Evolutionary conservation across 1,140 invertebrate genomes (phyloP).

Genomic region (Drosophila subpulchrella): DNA sequence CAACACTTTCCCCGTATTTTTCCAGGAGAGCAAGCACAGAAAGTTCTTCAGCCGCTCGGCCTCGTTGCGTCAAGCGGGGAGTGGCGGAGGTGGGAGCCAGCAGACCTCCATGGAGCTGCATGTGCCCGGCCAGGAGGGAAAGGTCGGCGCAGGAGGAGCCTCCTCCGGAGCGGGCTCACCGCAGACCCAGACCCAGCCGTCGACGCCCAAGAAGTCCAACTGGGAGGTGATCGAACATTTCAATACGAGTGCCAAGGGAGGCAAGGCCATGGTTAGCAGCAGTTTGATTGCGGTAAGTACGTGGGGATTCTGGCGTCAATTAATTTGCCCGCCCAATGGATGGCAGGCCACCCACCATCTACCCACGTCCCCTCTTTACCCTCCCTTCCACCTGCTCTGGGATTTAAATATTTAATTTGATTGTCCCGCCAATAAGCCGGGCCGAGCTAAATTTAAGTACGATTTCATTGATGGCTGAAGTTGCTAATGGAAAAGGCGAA

Average conservation of each 20-base stretch:
- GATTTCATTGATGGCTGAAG: constrained; percentile 45
- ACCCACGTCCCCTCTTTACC: too few species aligned
- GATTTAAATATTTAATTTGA: constrained; percentile 81
- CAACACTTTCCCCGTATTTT: neutral
- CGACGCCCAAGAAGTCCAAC: constrained; percentile 91
- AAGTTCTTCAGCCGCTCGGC: constrained; percentile 82
- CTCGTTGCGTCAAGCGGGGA: constrained; percentile 77
- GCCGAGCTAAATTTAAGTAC: constrained; percentile 59
- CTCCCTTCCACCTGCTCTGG: constrained; percentile 12
- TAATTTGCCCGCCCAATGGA: constrained; percentile 73
- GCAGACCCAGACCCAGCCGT: constrained; percentile 86
- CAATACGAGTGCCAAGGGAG: constrained; percentile 85
- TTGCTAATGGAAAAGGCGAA: constrained; percentile 3
- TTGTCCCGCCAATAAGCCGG: constrained; percentile 56
- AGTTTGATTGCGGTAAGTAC: constrained; percentile 86
- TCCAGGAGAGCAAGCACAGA: constrained; percentile 58
- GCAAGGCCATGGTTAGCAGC: constrained; percentile 85
- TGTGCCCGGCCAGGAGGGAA: constrained; percentile 68
- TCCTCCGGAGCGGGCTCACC: constrained; percentile 50
- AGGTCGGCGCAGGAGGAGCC: constrained; percentile 14
- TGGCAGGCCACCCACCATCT: constrained; percentile 20
- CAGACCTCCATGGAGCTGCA: constrained; percentile 77
- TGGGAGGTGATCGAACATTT: constrained; percentile 96
- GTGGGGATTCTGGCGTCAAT: constrained; percentile 62
- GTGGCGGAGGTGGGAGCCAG: constrained; percentile 40